Evolutionary conservation across 2,113 vertebrate genomes (phyloP).

Genomic region (Paraplagusia blochii): DNA sequence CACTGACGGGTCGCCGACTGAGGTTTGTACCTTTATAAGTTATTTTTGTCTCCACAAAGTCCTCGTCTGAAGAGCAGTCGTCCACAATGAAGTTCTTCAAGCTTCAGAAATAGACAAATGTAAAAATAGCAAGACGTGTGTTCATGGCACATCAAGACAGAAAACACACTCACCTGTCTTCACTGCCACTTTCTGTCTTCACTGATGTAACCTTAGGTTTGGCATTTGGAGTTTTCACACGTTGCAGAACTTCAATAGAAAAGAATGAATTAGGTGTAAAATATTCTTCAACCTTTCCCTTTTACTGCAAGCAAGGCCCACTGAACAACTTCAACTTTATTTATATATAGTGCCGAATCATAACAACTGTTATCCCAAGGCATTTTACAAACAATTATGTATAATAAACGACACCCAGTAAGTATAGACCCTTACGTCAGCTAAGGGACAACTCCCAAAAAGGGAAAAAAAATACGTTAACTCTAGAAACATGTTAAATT

Average conservation of each 20-base stretch:
- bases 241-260: conserved; percentile 63
- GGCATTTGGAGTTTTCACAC: conserved; percentile 67
- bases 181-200: conserved; percentile 50
- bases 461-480: no score
- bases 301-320: no score
- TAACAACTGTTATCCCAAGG: no score
- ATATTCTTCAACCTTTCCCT: neutral
- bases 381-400: no score
- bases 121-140: neutral
- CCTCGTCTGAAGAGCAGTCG: conserved; percentile 70
- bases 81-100: conserved; percentile 71
- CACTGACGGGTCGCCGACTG: no score
- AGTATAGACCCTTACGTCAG: no score
- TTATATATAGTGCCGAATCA: no score
- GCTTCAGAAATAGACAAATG: conserved; percentile 38
- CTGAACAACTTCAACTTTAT: no score
- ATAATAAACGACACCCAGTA: no score
- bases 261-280: neutral
- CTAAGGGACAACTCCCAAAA: no score
- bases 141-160: neutral
- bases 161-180: conserved; percentile 60
- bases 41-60: conserved; percentile 66
- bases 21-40: conserved; percentile 59
- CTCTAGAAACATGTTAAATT: no score
- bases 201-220: conserved; percentile 44